Percentiles rank a stretch among this genome's conserved stretches.
Evolutionary conservation across 2,797 vertebrate species (phyloP).

Genomic region (Eurystomus glaucurus): DNA sequence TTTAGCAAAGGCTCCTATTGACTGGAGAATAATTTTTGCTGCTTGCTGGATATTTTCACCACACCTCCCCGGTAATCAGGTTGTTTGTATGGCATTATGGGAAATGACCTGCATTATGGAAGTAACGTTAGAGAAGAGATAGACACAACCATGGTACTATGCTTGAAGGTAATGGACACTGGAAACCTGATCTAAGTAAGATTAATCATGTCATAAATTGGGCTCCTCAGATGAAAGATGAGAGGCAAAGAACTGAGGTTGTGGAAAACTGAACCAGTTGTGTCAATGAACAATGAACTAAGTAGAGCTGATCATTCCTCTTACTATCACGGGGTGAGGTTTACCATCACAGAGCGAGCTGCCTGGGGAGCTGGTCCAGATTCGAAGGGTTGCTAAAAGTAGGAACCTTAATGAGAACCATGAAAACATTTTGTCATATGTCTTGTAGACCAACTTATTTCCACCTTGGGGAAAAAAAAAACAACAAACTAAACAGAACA

Average conservation of each 20-base stretch:
- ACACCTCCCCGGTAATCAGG: background rate
- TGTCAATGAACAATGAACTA: background rate
- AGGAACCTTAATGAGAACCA: background rate
- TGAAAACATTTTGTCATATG: background rate
- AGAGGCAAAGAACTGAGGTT: background rate
- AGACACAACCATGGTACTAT: background rate
- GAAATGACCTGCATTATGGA: background rate
- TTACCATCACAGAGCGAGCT: background rate
- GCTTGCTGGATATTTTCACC: conserved; percentile 4
- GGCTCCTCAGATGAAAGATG: background rate
- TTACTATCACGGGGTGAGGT: background rate
- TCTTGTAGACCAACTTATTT: background rate
- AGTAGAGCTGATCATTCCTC: background rate
- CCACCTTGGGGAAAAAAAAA: background rate
- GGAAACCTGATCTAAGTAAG: background rate
- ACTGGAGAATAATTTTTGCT: conserved; percentile 15
- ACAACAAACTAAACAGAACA: background rate
- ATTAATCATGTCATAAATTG: background rate
- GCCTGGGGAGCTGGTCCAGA: background rate
- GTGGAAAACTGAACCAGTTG: background rate
- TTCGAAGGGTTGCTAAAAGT: background rate
- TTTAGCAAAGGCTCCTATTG: background rate
- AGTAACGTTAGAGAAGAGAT: background rate
- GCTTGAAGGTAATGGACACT: background rate
- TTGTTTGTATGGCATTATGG: background rate